Evolutionary conservation across 2,113 vertebrate species (phyloP).

Genomic region (Podilymbus podiceps): DNA sequence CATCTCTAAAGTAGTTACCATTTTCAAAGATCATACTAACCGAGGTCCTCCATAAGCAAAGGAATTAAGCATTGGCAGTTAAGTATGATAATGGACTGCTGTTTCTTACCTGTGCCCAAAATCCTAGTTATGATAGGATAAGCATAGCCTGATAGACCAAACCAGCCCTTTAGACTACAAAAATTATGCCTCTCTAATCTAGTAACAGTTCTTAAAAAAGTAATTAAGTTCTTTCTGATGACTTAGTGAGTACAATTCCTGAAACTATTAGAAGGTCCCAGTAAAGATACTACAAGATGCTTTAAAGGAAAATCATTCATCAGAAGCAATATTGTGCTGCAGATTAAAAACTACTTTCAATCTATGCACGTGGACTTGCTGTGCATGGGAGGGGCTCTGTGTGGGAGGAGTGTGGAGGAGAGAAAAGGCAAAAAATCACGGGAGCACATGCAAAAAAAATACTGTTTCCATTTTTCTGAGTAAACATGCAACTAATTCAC

Average conservation of each 20-base stretch:
- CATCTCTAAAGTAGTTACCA: background rate
- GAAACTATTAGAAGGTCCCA: background rate
- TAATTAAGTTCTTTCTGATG: background rate
- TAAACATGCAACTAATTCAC: conserved; percentile 39
- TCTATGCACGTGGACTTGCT: background rate
- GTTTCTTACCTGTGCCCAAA: background rate
- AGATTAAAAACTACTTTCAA: background rate
- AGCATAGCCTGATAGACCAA: background rate
- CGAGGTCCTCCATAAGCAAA: background rate
- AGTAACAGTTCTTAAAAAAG: background rate
- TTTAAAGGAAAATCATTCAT: background rate
- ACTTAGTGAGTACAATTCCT: background rate
- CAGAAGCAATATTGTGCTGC: background rate
- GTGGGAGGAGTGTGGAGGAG: background rate
- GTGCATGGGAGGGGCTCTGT: background rate
- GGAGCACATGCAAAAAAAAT: background rate
- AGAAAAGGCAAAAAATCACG: background rate
- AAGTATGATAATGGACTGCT: background rate
- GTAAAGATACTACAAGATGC: background rate
- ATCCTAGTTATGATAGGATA: background rate
- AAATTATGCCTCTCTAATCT: background rate
- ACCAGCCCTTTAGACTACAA: background rate
- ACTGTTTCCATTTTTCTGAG: background rate
- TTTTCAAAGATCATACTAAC: background rate
- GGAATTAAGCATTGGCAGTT: background rate